These are phyloP conservation scores for Edolisoma coerulescens DNA, from an alignment of 2,113 vertebrate genomes.

Conservation along the genomic window DNA sequence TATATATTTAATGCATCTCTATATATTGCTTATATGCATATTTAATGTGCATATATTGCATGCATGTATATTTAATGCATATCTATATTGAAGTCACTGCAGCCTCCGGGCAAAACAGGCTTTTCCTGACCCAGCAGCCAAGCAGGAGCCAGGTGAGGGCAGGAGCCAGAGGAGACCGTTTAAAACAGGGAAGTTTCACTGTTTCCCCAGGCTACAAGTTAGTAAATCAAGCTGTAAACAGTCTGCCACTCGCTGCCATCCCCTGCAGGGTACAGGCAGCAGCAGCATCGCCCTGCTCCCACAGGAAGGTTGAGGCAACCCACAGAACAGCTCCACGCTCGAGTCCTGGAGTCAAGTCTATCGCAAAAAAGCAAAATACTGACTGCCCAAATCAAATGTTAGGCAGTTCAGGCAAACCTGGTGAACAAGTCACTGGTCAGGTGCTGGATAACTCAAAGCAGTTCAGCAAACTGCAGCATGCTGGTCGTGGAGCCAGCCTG, in stretches of 20 bases:
- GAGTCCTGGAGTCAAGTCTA: background rate
- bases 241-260: background rate
- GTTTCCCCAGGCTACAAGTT: background rate
- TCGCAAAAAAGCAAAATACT: background rate
- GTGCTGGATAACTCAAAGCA: background rate
- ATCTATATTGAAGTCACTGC: background rate
- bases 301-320: accelerated
- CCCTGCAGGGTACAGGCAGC: background rate
- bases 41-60: background rate
- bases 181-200: background rate
- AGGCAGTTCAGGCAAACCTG: background rate
- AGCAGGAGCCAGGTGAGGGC: background rate
- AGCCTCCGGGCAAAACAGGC: background rate
- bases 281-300: background rate
- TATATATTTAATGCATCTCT: background rate
- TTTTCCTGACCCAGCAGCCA: slow-evolving; percentile 3
- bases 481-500: accelerated
- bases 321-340: accelerated
- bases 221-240: background rate
- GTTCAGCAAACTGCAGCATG: background rate
- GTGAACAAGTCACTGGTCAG: accelerated
- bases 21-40: background rate
- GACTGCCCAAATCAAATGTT: background rate
- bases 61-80: background rate
- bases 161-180: background rate